Base-by-base conservation (phyloP, 2,888 invertebrate species). In the Geophilus truncorum region DNA sequence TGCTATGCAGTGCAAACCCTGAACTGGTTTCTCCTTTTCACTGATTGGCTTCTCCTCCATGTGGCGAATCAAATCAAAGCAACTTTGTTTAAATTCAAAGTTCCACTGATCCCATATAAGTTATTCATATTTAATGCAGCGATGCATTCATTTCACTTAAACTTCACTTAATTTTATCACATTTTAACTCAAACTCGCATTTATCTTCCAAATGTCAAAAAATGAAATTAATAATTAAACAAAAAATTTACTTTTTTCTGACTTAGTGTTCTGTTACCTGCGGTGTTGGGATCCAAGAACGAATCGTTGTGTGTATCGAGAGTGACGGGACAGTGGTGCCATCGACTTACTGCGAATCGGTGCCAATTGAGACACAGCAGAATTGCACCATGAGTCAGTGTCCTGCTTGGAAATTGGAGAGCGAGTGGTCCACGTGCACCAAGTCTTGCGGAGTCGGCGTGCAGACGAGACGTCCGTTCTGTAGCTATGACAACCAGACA, bases 331-430 rank as follows among this genome's bases (percentile, higher is more conserved):
- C 88, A 4, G 70, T 80, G 12, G 80, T 75, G n/a, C 83, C 82
- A 7, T 82, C 84, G 70, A 70, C 80, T 5, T 81, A 81, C 7
- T 86, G 85, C 80, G 84, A 81, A 12, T 81, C 82, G 7, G 79
- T 78, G 12, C 85, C 87, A 82, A 91, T 91, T 0, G 83, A 85
- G 0, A 86, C 86, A 30, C 86, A 85, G 1, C 86, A 88, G 10
- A 84, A 87, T 0, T 92, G 92, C 84, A 91, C 90, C 84, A 86
- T 85, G n/a, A 85, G 85, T 10, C 84, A 84, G 0, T 89, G 89
- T 84, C 86, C 88, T 0, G 83, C 81, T 4, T 88, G 83, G 83
- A 80, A 79, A 78, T 51, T 78, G 57, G 81, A 81, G 80, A 28
- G 5, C 77, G 30, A 36, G n/a, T 79, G 79, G 79, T 77, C 51